Base-by-base conservation (phyloP, 2,888 invertebrate species). In the Hydroisotoma schaefferi region DNA sequence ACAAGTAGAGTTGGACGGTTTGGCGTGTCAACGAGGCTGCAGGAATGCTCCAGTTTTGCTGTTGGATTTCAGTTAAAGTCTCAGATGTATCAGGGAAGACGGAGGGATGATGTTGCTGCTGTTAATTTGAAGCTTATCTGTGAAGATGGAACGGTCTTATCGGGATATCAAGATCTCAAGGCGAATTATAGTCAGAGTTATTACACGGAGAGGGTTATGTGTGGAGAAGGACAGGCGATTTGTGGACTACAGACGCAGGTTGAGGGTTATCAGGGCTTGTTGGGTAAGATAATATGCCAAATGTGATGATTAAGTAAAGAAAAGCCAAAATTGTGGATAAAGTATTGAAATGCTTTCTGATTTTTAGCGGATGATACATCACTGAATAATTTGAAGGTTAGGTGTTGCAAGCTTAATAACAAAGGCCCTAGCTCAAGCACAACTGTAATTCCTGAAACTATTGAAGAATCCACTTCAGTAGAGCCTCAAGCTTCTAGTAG, bases 181-280 rank as follows among this genome's bases (percentile, higher is more conserved):
- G 49, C 57, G 15, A 6, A 5, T 26, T 68, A 58, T 38, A 53
- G 37, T 12, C 53, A 51, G 2, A 20, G 54, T 2, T n/a, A 22
- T n/a, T 68, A 63, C 48, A 65, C 65, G 1, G 61, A 53, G 12
- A 25, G 48, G 10, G 52, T 55, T 38, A 52, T 49, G 10, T 68
- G 68, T 33, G 37, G 49, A 20, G 22, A 51, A 15, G 63, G 61
- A 2, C 53, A 61, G 25, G 65, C 43, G 8, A 29, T 67, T 47
- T 67, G 67, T 43, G 67, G 62, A 15, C 25, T 67, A 37, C 67
- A 67, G 48, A 67, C 67, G 10, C 67, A 67, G 54, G 64, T 67
- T 1, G 67, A 67, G 40, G 20, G 57, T 40, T 58, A 62, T 29
- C 62, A 60, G 38, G 33, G 60, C n/a, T n/a, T n/a, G n/a, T n/a